Evolutionary conservation across 2,797 vertebrate species (phyloP).

Genomic region (Scleropages formosus): DNA sequence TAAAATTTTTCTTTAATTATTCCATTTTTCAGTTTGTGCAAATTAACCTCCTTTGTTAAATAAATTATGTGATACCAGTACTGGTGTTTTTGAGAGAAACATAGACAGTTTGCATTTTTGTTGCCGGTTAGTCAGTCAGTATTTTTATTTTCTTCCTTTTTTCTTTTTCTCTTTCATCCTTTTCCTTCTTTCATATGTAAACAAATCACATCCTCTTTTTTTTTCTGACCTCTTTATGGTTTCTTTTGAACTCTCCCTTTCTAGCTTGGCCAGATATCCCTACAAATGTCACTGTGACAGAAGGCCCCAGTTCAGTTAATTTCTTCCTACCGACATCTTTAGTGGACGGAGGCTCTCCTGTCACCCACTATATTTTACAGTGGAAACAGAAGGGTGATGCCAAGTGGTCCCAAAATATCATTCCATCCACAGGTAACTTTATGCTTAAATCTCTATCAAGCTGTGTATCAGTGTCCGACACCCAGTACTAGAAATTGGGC

Average conservation of each 20-base stretch:
- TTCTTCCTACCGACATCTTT: constrained; percentile 51
- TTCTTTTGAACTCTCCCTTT: not conserved
- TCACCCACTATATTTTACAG: constrained; percentile 61
- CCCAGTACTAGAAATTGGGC: not conserved
- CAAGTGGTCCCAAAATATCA: constrained; percentile 49
- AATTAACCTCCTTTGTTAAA: not conserved
- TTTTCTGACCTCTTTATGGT: not conserved
- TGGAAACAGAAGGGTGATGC: constrained; percentile 53
- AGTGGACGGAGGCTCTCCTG: constrained; percentile 58
- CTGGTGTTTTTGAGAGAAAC: no score
- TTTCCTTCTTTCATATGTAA: not conserved
- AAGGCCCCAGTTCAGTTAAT: constrained; percentile 51
- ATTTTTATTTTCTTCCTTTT: not conserved
- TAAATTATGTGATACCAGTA: not conserved
- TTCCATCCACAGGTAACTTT: constrained; percentile 54
- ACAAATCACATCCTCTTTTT: no score
- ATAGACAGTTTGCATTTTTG: not conserved
- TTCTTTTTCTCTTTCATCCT: not conserved
- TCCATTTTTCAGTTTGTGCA: no score
- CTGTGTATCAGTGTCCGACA: not conserved
- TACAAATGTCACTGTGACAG: constrained; percentile 38
- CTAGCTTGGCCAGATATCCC: constrained; percentile 65
- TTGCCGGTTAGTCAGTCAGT: not conserved
- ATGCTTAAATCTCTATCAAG: not conserved
- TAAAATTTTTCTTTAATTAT: no score